Evolutionary conservation across 2,113 vertebrate species (phyloP).

Genomic region (Pelecanoides urinatrix): DNA sequence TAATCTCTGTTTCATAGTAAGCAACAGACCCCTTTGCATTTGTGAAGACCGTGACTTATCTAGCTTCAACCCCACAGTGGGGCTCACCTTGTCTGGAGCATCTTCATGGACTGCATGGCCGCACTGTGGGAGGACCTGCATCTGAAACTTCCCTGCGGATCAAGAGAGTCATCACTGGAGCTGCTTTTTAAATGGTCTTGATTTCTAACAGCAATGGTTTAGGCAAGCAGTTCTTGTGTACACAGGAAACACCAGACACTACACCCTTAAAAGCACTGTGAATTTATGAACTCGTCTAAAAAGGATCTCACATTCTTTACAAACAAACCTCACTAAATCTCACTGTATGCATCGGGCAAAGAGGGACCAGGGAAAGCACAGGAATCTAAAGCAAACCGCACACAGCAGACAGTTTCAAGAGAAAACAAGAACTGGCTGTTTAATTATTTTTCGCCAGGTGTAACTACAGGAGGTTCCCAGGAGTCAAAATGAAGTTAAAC

Average conservation of each 20-base stretch:
- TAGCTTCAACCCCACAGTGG: accelerated
- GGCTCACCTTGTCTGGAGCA: slow-evolving; percentile 92
- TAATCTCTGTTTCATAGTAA: not conserved
- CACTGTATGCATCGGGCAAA: not conserved
- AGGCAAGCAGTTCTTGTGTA: not conserved
- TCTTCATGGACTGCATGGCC: slow-evolving; percentile 99
- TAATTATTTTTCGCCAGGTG: not conserved
- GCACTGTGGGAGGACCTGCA: slow-evolving; percentile 98
- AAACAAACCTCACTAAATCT: not conserved
- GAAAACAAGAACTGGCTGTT: not conserved
- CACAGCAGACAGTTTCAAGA: not conserved
- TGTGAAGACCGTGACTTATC: accelerated
- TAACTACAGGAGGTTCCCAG: not conserved
- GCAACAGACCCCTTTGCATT: too few relatives aligned
- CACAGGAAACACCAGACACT: not conserved
- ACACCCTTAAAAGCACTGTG: not conserved
- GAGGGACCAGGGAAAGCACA: not conserved
- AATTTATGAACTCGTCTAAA: not conserved
- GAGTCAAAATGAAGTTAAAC: not conserved
- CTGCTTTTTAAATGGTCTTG: not conserved
- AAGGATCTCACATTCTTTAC: not conserved
- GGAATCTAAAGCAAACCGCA: not conserved
- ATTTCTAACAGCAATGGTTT: not conserved
- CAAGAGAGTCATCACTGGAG: not conserved
- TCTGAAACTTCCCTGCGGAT: slow-evolving; percentile 93